phyloP scores from a whole-genome alignment of 2,113 vertebrate species.

The Puntigrus tetrazona region DNA sequence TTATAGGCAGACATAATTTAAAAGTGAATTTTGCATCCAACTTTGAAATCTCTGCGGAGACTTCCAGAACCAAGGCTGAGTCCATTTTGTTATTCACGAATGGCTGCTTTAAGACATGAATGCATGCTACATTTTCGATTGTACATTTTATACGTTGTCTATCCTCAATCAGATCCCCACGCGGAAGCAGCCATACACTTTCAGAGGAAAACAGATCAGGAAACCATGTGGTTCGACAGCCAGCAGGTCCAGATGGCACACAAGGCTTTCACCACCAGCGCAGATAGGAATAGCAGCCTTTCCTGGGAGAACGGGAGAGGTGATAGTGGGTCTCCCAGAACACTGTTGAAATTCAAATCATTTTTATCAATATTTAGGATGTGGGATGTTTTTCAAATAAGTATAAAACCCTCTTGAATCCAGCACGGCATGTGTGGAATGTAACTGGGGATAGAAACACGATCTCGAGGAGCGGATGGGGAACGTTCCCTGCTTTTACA shows the following conservation, averaged over 20 bases:
- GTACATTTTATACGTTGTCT: slow-evolving; percentile 4
- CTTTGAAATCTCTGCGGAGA: background rate
- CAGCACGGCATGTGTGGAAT: slow-evolving; percentile 42
- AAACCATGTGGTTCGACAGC: slow-evolving; percentile 89
- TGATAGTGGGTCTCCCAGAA: slow-evolving; percentile 47
- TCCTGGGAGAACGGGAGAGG: slow-evolving; percentile 54
- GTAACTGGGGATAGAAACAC: slow-evolving; percentile 39
- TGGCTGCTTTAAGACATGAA: background rate
- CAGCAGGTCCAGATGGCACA: slow-evolving; percentile 88
- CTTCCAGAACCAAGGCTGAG: background rate
- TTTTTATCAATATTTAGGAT: slow-evolving; percentile 59
- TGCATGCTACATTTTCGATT: background rate
- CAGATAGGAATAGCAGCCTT: slow-evolving; percentile 81
- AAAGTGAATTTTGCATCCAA: too few species aligned
- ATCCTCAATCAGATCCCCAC: slow-evolving; percentile 76
- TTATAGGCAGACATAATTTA: too few species aligned
- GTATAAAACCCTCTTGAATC: slow-evolving; percentile 42
- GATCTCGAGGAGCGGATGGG: slow-evolving; percentile 52
- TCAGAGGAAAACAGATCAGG: slow-evolving; percentile 86
- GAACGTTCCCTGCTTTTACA: slow-evolving; percentile 66
- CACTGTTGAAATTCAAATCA: slow-evolving; percentile 49
- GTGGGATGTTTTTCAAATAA: slow-evolving; percentile 39
- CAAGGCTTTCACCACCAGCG: slow-evolving; percentile 95
- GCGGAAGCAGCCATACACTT: slow-evolving; percentile 78
- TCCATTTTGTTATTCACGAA: background rate